phyloP scores from a whole-genome alignment of 2,888 invertebrate genomes.

The Macrosiphum euphorbiae region DNA sequence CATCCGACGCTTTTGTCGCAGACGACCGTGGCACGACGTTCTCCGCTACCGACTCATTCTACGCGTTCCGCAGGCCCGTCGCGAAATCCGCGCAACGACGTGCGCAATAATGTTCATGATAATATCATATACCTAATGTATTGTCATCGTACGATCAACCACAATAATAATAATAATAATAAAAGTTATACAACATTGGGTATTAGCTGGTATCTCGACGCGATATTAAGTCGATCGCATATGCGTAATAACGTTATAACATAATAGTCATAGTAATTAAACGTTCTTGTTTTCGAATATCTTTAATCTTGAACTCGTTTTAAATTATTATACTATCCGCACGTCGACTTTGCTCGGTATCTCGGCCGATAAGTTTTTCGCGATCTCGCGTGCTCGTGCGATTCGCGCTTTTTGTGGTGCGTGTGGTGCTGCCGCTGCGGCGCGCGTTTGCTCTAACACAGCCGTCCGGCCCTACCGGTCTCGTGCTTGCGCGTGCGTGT shows the following conservation, averaged over 20 bases:
- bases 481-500: background rate
- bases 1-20: constrained; percentile 41
- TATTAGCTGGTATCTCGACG: too few relatives aligned
- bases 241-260: too few relatives aligned
- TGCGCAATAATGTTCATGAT: too few relatives aligned
- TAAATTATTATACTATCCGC: too few relatives aligned
- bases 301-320: too few relatives aligned
- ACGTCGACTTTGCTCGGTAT: too few relatives aligned
- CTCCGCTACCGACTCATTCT: background rate
- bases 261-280: too few relatives aligned
- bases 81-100: background rate
- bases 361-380: background rate
- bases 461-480: constrained; percentile 8
- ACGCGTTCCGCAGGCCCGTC: background rate
- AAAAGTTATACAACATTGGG: too few relatives aligned
- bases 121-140: too few relatives aligned
- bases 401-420: constrained; percentile 28
- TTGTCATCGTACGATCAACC: too few relatives aligned
- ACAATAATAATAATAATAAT: too few relatives aligned
- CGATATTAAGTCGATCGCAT: too few relatives aligned
- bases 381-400: background rate
- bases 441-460: background rate
- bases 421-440: background rate
- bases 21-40: background rate
- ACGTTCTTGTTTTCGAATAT: background rate